Conservation (phyloP, 1,140 invertebrate genomes). For the Aplysia californica region DNA sequence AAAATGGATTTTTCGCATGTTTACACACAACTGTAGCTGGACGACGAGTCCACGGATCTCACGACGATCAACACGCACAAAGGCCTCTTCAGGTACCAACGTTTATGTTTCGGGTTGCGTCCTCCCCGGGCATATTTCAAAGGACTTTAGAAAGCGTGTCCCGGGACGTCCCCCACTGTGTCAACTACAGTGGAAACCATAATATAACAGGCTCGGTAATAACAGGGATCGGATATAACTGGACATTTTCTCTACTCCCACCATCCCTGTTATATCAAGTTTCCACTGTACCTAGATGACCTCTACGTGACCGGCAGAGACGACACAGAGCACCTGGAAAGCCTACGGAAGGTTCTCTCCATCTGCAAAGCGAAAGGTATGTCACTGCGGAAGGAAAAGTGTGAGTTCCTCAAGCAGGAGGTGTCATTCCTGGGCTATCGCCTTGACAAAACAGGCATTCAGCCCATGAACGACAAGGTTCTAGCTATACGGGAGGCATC, state of each 20-base stretch:
- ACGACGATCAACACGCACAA: constrained; percentile 59
- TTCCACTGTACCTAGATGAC: background rate
- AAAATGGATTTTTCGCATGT: constrained; percentile 52
- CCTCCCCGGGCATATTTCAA: constrained; percentile 27
- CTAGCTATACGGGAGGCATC: constrained; percentile 28
- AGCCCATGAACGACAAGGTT: constrained; percentile 41
- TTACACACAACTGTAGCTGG: constrained; percentile 48
- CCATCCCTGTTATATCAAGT: too few species aligned
- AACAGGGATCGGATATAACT: too few species aligned
- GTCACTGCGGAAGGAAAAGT: background rate
- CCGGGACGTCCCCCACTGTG: background rate
- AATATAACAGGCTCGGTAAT: too few species aligned
- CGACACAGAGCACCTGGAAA: background rate
- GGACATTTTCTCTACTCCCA: too few species aligned
- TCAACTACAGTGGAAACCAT: too few species aligned
- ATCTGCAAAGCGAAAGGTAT: background rate
- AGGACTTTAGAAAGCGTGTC: background rate
- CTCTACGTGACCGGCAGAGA: background rate
- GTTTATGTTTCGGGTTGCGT: constrained; percentile 29
- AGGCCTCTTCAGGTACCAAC: constrained; percentile 61
- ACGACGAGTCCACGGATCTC: constrained; percentile 36
- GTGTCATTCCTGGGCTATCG: background rate
- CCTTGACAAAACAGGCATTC: background rate
- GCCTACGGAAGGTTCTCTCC: background rate
- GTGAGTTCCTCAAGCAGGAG: background rate